phyloP scores from a whole-genome alignment of 2,888 invertebrate species.

The Netelia fuscicornis region DNA sequence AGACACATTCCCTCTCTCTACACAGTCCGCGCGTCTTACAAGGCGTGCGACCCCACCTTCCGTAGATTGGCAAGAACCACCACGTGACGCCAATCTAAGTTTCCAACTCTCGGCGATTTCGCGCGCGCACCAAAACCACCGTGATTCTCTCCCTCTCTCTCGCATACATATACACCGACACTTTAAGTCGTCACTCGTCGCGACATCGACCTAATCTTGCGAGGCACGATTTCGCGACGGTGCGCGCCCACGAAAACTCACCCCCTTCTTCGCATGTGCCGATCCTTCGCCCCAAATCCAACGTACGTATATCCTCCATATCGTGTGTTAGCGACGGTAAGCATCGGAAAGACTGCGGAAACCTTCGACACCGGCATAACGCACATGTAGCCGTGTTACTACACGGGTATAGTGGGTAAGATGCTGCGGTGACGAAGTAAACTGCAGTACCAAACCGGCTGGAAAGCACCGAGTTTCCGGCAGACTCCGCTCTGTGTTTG shows the following conservation, averaged over 20 bases:
- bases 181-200: constrained; percentile 75
- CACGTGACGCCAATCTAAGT: constrained; percentile 82
- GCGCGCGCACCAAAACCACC: constrained; percentile 51
- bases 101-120: constrained; percentile 73
- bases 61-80: constrained; percentile 70
- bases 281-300: constrained; percentile 17
- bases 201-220: constrained; percentile 75
- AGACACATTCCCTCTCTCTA: neutral
- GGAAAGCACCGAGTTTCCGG: constrained; percentile 18
- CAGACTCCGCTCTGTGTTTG: constrained; percentile 41
- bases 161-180: constrained; percentile 40
- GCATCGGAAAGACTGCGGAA: constrained; percentile 7
- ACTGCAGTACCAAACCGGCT: constrained; percentile 7
- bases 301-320: neutral
- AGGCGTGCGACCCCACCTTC: constrained; percentile 43
- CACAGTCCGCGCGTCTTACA: constrained; percentile 34
- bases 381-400: neutral
- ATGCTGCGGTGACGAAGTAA: constrained; percentile 57
- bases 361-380: constrained; percentile 24
- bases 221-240: constrained; percentile 70
- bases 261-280: neutral
- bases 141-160: neutral
- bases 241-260: constrained; percentile 28
- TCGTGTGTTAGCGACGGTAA: neutral
- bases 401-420: neutral